These are phyloP conservation scores for Trematomus loennbergii DNA, from an alignment of 2,113 vertebrate species.

Conservation along the genomic window DNA sequence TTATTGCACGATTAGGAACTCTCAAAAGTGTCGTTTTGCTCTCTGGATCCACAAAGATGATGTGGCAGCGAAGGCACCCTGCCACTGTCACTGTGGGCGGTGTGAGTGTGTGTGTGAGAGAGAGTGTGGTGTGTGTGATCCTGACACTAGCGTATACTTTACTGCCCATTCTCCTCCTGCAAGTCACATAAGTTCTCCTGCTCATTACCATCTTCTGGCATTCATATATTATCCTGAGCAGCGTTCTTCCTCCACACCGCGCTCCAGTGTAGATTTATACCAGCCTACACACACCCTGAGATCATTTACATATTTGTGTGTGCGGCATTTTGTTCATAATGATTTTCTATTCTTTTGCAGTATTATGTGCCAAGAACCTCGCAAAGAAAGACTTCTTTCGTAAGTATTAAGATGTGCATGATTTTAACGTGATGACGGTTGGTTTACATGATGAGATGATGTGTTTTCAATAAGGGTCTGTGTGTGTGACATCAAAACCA, in stretches of 20 bases:
- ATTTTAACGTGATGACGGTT: not conserved
- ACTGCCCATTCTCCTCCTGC: slow-evolving; percentile 8
- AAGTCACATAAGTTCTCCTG: slow-evolving; percentile 24
- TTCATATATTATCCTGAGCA: slow-evolving; percentile 55
- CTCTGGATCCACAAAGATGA: slow-evolving; percentile 39
- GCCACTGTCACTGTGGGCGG: slow-evolving; percentile 38
- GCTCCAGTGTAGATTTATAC: slow-evolving; percentile 30
- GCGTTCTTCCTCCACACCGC: slow-evolving; percentile 38
- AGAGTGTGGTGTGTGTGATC: slow-evolving; percentile 12
- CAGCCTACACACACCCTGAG: slow-evolving; percentile 44
- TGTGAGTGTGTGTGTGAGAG: slow-evolving; percentile 1
- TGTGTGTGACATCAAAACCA: slow-evolving; percentile 1
- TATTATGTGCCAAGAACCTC: slow-evolving; percentile 99
- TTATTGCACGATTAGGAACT: slow-evolving; percentile 13
- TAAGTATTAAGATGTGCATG: slow-evolving; percentile 83
- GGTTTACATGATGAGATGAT: not conserved
- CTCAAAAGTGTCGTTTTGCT: slow-evolving; percentile 26
- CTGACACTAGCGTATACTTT: slow-evolving; percentile 40
- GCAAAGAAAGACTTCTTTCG: slow-evolving; percentile 99
- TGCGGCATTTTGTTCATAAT: slow-evolving; percentile 49
- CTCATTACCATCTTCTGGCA: slow-evolving; percentile 49
- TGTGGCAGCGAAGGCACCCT: slow-evolving; percentile 46
- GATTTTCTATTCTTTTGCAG: slow-evolving; percentile 82
- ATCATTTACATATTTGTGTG: slow-evolving; percentile 49
- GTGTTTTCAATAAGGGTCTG: slow-evolving; percentile 9